These are phyloP conservation scores for Melanostoma scalare DNA, from an alignment of 2,888 invertebrate species.

Conservation along the genomic window DNA sequence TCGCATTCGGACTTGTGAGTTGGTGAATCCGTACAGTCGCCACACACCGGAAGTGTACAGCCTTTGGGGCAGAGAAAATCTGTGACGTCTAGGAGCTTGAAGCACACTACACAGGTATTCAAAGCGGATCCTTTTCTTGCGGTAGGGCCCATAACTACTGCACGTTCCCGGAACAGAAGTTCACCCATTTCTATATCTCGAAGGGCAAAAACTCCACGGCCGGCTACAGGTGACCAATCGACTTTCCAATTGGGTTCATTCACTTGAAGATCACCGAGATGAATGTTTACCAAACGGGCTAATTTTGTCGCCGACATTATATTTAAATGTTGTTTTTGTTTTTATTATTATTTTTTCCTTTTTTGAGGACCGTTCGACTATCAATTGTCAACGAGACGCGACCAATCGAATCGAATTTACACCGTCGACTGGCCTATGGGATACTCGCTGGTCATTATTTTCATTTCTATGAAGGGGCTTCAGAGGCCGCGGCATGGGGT, in stretches of 20 bases:
- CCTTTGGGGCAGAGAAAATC: constrained; percentile 84
- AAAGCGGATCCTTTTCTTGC: constrained; percentile 83
- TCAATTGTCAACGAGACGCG: constrained; percentile 58
- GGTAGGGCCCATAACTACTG: constrained; percentile 88
- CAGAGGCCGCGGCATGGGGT: constrained; percentile 17
- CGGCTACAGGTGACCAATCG: constrained; percentile 85
- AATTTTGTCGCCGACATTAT: constrained; percentile 74
- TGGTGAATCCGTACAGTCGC: constrained; percentile 84
- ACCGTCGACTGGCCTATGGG: constrained; percentile 66
- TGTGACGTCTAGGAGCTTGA: constrained; percentile 82
- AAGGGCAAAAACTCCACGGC: constrained; percentile 88
- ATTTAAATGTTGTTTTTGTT: neutral
- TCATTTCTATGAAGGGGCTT: constrained; percentile 37
- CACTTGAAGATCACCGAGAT: constrained; percentile 78
- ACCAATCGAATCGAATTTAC: constrained; percentile 70
- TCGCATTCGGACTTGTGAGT: constrained; percentile 86
- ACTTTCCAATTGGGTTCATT: constrained; percentile 84
- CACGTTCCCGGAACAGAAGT: constrained; percentile 87
- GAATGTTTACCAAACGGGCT: constrained; percentile 79
- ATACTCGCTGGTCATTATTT: constrained; percentile 67
- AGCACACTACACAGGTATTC: constrained; percentile 87
- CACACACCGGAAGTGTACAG: constrained; percentile 88
- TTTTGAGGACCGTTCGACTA: neutral
- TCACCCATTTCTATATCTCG: constrained; percentile 87
- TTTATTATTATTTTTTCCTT: constrained; percentile 4